A percentile compares a stretch with the other conserved stretches of the same genome.
Evolutionary conservation across 2,797 vertebrate species (phyloP).

Genomic region (Petrocephalus sullivani): DNA sequence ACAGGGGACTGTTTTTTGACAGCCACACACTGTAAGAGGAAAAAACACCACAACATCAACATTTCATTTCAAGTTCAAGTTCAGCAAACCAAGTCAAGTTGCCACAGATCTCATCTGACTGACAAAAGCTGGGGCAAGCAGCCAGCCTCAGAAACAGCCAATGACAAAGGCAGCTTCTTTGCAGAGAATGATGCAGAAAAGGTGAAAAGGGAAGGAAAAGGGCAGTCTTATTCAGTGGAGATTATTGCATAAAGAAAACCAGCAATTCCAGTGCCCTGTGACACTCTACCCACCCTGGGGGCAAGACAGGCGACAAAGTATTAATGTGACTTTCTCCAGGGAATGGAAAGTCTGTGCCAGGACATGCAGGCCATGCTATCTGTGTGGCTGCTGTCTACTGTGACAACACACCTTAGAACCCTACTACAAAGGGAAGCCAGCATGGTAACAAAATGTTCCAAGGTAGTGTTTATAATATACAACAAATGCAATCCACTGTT

Average conservation of each 20-base stretch:
- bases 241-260: neutral
- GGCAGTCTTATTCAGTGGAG: neutral
- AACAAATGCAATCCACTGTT: neutral
- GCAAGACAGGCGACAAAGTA: neutral
- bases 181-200: neutral
- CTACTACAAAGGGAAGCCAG: neutral
- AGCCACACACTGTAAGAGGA: neutral
- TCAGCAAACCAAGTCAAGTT: neutral
- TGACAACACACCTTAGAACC: neutral
- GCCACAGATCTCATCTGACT: neutral
- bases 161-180: neutral
- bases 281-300: neutral
- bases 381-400: neutral
- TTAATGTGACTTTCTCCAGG: neutral
- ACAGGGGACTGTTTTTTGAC: neutral
- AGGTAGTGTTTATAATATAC: neutral
- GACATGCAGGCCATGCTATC: neutral
- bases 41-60: too few species aligned
- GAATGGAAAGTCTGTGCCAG: slow-evolving; percentile 7
- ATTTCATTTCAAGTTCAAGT: neutral
- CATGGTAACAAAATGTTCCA: neutral
- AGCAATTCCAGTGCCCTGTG: neutral
- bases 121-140: neutral
- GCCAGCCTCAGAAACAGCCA: neutral
- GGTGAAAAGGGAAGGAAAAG: slow-evolving; percentile 1